Conservation (phyloP, 2,797 vertebrate species). For the Rhinogobio ventralis region DNA sequence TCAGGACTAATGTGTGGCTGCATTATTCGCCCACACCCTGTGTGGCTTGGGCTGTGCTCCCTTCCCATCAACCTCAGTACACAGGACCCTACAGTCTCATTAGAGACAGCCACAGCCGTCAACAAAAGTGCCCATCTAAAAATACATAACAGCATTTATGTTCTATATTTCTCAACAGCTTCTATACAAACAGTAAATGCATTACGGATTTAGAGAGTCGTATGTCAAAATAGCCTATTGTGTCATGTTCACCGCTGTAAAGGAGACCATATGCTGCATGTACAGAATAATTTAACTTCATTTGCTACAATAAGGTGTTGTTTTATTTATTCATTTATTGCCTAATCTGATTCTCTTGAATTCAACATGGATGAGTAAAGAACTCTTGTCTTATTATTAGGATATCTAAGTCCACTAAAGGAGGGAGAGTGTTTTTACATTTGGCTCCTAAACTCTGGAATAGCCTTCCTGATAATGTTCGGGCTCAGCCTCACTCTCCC, state of each 20-base stretch:
- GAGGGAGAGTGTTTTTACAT: no score
- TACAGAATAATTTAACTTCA: background rate
- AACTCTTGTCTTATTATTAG: no score
- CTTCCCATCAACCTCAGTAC: slow-evolving; percentile 47
- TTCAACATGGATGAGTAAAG: no score
- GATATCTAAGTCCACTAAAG: no score
- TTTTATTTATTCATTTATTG: background rate
- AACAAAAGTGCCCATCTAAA: slow-evolving; percentile 34
- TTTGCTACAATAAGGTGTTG: slow-evolving; percentile 16
- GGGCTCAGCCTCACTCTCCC: no score
- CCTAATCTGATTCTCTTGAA: background rate
- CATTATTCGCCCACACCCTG: slow-evolving; percentile 55
- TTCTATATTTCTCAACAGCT: slow-evolving; percentile 13
- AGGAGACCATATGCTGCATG: slow-evolving; percentile 11
- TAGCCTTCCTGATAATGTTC: no score
- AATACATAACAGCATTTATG: slow-evolving; percentile 31
- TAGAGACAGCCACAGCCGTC: slow-evolving; percentile 56
- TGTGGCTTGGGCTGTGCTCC: slow-evolving; percentile 40
- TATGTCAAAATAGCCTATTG: background rate
- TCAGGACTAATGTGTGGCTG: slow-evolving; percentile 67
- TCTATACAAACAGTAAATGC: slow-evolving; percentile 22
- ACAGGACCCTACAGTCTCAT: slow-evolving; percentile 64
- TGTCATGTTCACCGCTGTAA: background rate
- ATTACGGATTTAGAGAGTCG: slow-evolving; percentile 9
- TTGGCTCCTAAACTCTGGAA: no score